phyloP scores from a whole-genome alignment of 2,113 vertebrate species.

The Pollimyrus isidori region DNA sequence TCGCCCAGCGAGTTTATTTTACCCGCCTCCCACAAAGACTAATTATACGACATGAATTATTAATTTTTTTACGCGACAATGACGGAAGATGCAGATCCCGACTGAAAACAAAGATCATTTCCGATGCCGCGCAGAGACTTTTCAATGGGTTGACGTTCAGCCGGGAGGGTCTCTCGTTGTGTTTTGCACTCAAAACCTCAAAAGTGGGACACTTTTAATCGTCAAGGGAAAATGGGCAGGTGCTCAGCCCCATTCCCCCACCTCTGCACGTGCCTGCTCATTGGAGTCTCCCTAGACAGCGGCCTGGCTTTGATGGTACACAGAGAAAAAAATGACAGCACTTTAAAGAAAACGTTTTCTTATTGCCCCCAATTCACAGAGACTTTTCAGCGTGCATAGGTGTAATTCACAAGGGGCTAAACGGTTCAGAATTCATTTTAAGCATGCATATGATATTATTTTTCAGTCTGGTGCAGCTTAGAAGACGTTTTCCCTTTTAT shows the following conservation, averaged over 20 bases:
- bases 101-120: neutral
- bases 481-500: neutral
- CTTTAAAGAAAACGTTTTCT: conserved; percentile 14
- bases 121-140: conserved; percentile 25
- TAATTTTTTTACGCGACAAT: neutral
- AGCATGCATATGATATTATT: neutral
- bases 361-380: conserved; percentile 21
- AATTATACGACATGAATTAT: neutral
- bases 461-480: neutral
- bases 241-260: neutral
- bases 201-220: conserved; percentile 1
- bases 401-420: neutral
- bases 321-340: conserved; percentile 9
- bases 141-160: neutral
- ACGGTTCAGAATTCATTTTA: neutral
- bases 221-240: neutral
- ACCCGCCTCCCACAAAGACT: neutral
- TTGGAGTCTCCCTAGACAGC: conserved; percentile 53
- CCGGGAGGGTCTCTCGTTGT: conserved; percentile 24
- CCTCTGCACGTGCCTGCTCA: conserved; percentile 2
- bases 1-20: neutral
- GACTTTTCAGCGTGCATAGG: conserved; percentile 27
- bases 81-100: neutral
- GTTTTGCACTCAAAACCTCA: conserved; percentile 15
- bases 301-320: conserved; percentile 33